Percentiles rank a stretch among this genome's conserved stretches.
These are phyloP conservation scores for Drosophila punjabiensis DNA, from an alignment of 1,140 invertebrate species.

Conservation along the genomic window DNA sequence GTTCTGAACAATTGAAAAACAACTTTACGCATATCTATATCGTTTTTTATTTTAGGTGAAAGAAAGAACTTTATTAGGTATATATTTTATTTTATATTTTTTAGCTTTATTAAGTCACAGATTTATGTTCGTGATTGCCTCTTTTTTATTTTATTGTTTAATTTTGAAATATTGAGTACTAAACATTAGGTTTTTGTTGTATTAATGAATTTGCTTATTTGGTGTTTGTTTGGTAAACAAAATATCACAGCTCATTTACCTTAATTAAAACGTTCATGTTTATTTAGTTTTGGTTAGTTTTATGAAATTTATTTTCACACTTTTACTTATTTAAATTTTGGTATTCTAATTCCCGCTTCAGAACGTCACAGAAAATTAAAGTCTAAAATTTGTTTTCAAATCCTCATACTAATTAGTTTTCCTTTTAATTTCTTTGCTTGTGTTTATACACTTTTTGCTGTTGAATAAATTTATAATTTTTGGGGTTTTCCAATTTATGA, in stretches of 20 bases:
- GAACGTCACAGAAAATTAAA: background rate
- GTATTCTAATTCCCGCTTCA: background rate
- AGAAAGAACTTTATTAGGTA: background rate
- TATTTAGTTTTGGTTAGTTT: too few species aligned
- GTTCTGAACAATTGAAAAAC: background rate
- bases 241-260: background rate
- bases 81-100: background rate
- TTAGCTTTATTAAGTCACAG: background rate
- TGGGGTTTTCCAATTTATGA: background rate
- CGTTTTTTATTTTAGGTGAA: background rate
- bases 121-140: too few species aligned
- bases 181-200: background rate
- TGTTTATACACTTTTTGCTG: background rate
- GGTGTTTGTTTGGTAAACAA: background rate
- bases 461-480: constrained; percentile 4
- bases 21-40: background rate
- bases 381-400: background rate
- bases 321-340: background rate
- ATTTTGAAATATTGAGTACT: too few species aligned
- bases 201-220: background rate
- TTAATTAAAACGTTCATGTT: background rate
- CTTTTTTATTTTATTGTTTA: too few species aligned
- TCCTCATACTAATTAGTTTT: background rate
- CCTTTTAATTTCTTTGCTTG: background rate
- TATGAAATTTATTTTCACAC: background rate